Evolutionary conservation across 1,140 invertebrate genomes (phyloP).

Genomic region (Pachypeltis micranthus): DNA sequence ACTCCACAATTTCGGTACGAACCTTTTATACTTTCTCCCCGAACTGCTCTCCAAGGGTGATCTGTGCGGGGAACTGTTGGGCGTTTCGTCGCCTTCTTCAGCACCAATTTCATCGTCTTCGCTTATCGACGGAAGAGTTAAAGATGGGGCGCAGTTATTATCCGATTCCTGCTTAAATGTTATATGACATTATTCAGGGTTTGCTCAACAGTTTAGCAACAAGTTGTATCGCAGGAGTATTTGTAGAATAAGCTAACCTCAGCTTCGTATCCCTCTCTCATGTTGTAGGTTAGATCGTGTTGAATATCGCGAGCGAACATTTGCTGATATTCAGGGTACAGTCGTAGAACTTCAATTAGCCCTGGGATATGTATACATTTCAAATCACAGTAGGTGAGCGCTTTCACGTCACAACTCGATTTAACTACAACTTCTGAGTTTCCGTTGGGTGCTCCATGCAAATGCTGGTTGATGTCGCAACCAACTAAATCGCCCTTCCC

Average conservation of each 20-base stretch:
- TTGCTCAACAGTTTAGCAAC: too few relatives aligned
- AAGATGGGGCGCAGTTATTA: conserved; percentile 61
- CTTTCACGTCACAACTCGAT: conserved; percentile 87
- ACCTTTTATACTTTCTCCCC: conserved; percentile 37
- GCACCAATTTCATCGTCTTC: conserved; percentile 79
- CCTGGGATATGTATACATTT: conserved; percentile 87
- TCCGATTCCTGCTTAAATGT: conserved; percentile 55
- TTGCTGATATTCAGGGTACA: conserved; percentile 90
- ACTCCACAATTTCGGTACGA: not conserved
- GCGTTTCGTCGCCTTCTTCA: conserved; percentile 53
- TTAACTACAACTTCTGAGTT: conserved; percentile 69
- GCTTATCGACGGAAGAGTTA: conserved; percentile 78
- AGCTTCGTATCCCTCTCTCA: conserved; percentile 82
- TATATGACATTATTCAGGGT: not conserved
- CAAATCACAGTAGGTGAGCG: conserved; percentile 88
- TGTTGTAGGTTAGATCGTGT: conserved; percentile 89
- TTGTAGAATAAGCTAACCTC: conserved; percentile 50
- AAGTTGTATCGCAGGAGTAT: too few relatives aligned
- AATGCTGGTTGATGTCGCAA: conserved; percentile 73
- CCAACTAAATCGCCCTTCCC: conserved; percentile 95
- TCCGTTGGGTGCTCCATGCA: conserved; percentile 41
- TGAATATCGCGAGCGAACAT: conserved; percentile 87
- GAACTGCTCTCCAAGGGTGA: conserved; percentile 47
- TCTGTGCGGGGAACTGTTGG: conserved; percentile 29
- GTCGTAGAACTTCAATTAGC: conserved; percentile 72